These are phyloP conservation scores for Temnopleurus reevesii DNA, from an alignment of 53 echinoderm and acorn worm species.

Conservation along the genomic window DNA sequence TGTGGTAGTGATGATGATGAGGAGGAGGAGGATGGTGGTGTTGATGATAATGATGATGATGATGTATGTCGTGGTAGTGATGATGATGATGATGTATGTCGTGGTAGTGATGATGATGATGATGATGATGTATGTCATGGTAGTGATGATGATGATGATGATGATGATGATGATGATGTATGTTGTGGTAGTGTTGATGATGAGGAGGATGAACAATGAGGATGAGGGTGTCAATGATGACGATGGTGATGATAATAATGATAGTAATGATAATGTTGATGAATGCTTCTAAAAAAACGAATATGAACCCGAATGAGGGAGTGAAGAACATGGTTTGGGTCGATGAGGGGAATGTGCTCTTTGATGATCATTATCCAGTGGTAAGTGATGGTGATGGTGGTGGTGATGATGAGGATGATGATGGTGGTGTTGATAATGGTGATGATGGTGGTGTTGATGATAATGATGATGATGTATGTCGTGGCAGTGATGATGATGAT, in stretches of 20 bases:
- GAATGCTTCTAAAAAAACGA: too few species aligned
- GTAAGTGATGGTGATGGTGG: constrained; percentile 1
- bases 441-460: background rate
- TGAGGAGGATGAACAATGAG: too few species aligned
- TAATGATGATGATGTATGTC: background rate
- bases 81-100: background rate
- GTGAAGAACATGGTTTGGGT: constrained; percentile 98
- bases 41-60: constrained; percentile 2
- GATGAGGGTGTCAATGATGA: too few species aligned
- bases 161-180: background rate
- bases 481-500: background rate
- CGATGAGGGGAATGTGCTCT: constrained; percentile 74
- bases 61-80: background rate
- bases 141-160: background rate
- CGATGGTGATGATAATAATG: too few species aligned
- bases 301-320: constrained; percentile 69
- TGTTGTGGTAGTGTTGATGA: background rate
- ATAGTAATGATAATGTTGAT: too few species aligned
- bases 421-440: background rate
- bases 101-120: constrained; percentile 6
- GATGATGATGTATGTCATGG: background rate
- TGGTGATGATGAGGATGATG: background rate
- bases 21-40: background rate
- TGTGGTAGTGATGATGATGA: constrained; percentile 4
- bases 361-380: constrained; percentile 75